phyloP scores from a whole-genome alignment of 1,140 invertebrate species.

The Tribolium castaneum region DNA sequence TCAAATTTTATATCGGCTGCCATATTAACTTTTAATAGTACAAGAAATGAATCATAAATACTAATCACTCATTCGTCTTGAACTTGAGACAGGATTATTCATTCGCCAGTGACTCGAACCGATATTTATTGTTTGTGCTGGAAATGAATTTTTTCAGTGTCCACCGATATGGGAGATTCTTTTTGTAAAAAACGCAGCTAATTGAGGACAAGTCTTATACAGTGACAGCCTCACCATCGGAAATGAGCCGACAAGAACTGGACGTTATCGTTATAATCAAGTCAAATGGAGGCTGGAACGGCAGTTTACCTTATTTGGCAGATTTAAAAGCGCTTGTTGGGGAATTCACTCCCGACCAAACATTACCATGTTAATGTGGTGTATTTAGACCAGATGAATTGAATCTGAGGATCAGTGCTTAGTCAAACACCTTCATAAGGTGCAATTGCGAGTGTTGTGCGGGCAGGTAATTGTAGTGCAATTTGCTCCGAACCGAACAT shows the following conservation, averaged over 20 bases:
- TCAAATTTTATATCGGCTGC: slow-evolving; percentile 11
- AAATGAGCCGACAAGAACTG: slow-evolving; percentile 17
- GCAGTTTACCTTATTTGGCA: background rate
- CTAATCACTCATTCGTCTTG: no score
- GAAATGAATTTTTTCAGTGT: background rate
- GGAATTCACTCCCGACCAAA: background rate
- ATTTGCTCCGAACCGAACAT: slow-evolving; percentile 3
- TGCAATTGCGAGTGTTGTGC: slow-evolving; percentile 14
- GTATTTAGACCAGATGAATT: slow-evolving; percentile 11
- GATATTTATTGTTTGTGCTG: background rate
- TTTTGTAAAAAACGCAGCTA: background rate
- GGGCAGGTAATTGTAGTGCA: slow-evolving; percentile 31
- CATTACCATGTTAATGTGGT: slow-evolving; percentile 4
- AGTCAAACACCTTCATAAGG: slow-evolving; percentile 7
- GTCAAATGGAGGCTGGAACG: slow-evolving; percentile 23
- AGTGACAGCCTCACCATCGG: slow-evolving; percentile 14
- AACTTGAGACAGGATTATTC: slow-evolving; percentile 1
- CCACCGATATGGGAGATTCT: background rate
- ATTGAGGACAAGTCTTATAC: slow-evolving; percentile 7
- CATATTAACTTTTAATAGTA: background rate
- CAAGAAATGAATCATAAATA: background rate
- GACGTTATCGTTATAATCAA: slow-evolving; percentile 24
- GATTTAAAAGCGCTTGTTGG: slow-evolving; percentile 11
- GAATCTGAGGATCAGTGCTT: no score
- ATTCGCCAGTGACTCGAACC: background rate